These are phyloP conservation scores for Cremastinae sp. DNA, from an alignment of 2,888 invertebrate species.

Conservation along the genomic window DNA sequence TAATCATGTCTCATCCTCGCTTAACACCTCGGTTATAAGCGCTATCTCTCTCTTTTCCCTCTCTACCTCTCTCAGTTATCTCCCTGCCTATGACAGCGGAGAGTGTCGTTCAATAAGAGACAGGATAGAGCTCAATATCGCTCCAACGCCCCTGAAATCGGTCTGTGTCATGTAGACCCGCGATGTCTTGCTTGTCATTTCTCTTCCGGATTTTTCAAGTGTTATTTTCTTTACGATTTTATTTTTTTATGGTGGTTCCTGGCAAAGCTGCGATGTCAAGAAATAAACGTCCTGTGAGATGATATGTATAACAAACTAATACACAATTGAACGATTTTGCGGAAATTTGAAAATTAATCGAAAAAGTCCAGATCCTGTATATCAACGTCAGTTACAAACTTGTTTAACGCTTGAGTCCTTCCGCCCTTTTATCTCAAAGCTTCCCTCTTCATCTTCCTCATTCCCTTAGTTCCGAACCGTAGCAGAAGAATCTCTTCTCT, in stretches of 20 bases:
- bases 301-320: no score
- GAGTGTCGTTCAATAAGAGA: constrained; percentile 47
- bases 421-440: neutral
- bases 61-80: constrained; percentile 23
- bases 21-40: constrained; percentile 65
- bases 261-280: no score
- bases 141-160: constrained; percentile 18
- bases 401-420: neutral
- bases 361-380: no score
- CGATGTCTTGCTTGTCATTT: constrained; percentile 6
- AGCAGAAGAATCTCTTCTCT: constrained; percentile 20
- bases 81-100: constrained; percentile 37
- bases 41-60: constrained; percentile 13
- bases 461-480: neutral
- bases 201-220: neutral
- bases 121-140: constrained; percentile 44
- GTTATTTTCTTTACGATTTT: no score
- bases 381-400: no score
- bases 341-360: no score
- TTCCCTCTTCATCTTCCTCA: neutral
- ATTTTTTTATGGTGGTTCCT: no score
- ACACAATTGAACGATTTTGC: no score
- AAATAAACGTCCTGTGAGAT: no score
- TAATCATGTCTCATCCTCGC: constrained; percentile 76
- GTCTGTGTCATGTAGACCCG: no score